Evolutionary conservation across 1,140 invertebrate genomes (phyloP).

Genomic region (Drosophila ananassae): DNA sequence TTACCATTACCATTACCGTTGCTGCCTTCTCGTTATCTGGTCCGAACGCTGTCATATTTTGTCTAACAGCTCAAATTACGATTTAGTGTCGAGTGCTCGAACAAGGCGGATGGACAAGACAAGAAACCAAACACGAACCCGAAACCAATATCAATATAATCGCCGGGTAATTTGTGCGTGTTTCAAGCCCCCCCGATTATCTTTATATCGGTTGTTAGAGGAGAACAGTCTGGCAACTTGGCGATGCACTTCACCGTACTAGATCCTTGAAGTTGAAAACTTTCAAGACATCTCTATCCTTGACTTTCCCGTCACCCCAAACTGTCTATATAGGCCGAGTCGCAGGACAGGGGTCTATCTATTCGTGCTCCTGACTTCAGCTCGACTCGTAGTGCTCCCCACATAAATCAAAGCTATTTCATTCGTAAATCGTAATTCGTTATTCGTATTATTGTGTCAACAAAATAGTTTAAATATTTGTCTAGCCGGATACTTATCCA

Average conservation of each 20-base stretch:
- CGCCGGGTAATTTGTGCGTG: constrained; percentile 76
- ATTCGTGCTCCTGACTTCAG: constrained; percentile 46
- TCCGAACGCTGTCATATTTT: constrained; percentile 70
- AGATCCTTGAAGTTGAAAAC: background rate
- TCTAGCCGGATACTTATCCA: constrained; percentile 25
- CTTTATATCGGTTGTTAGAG: constrained; percentile 1
- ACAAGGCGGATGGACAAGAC: constrained; percentile 53
- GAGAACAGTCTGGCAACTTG: constrained; percentile 4
- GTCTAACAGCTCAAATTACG: constrained; percentile 82
- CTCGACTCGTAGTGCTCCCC: constrained; percentile 31
- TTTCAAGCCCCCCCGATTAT: constrained; percentile 37
- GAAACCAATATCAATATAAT: constrained; percentile 72
- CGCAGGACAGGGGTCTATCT: constrained; percentile 35
- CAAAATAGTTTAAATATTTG: constrained; percentile 64
- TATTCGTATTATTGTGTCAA: constrained; percentile 41
- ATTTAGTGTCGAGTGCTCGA: constrained; percentile 77
- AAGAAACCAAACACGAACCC: constrained; percentile 17
- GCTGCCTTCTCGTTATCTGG: constrained; percentile 50
- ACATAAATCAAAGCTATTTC: constrained; percentile 8
- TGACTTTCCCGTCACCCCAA: constrained; percentile 16
- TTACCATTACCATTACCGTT: background rate
- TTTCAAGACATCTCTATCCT: background rate
- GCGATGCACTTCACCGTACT: background rate
- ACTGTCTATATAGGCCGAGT: background rate
- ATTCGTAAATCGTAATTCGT: constrained; percentile 8